Base-by-base conservation (phyloP, 2,113 vertebrate genomes). In the Neomonachus schauinslandi region DNA sequence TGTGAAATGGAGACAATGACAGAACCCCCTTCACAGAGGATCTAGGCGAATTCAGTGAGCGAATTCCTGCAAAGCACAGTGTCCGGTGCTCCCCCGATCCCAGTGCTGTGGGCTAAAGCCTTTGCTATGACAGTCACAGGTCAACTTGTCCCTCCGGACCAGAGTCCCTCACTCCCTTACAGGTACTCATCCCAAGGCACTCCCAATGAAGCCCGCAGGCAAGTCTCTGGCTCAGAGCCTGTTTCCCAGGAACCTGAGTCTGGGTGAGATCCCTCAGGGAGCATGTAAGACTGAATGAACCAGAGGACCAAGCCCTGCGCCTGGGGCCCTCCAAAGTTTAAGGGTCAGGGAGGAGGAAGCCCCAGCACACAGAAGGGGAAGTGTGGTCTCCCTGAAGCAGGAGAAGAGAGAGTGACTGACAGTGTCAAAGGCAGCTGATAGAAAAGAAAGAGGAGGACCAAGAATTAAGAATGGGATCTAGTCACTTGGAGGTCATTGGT, bases 71-170 rank as follows among this genome's bases (percentile, higher is more conserved):
- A 33, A 24, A 87, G 36, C 33, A 15, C 89, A 46, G 83, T n/a
- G 5, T 7, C 18, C 0, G 0, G 39, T 31, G 19, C n/a, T 63
- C 26, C 57, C 51, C 1, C 1, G 21, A 55, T 36, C 55, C 83
- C 31, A 49, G 33, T 2, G 19, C 42, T 24, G 1, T 21, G 9
- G 26, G 85, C 53, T 11, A 15, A 67, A 63, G 36, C 36, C 42
- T 91, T n/a, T 63, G 26, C 33, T 31, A 28, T 19, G 65, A 65
- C 13, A 42, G 5, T 57, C 76, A 7, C 46, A 31, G 46, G 2
- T 51, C 36, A 19, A 0, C 24, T 18, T 21, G 71, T 55, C 57
- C 83, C 49, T 49, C 65, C 8, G 6, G 1, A 42, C 33, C 55
- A 0, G 12, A 15, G 26, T 13, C 36, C 77, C 28, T 92, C 10